These are phyloP conservation scores for Siniperca undulata DNA, from an alignment of 2,797 vertebrate species.

Conservation along the genomic window DNA sequence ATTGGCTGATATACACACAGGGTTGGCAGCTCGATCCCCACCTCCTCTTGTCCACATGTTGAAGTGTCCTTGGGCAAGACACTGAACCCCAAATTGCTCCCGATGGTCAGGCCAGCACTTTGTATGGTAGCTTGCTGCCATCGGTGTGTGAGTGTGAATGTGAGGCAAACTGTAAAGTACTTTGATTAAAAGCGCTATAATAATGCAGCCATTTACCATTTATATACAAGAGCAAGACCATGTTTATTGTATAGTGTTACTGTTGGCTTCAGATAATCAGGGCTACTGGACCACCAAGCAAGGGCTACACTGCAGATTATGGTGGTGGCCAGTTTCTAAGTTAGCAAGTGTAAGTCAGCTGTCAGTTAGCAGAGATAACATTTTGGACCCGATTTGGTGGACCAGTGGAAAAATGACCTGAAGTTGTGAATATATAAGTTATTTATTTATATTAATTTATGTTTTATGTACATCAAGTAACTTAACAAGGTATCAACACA, in stretches of 20 bases:
- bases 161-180: not conserved
- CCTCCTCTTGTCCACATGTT: too few relatives aligned
- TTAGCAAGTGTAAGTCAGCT: not conserved
- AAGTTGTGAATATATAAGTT: not conserved
- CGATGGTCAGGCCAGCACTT: not conserved
- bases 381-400: not conserved
- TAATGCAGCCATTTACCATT: not conserved
- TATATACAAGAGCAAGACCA: not conserved
- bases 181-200: not conserved
- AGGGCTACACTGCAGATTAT: not conserved
- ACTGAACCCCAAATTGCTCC: too few relatives aligned
- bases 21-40: not conserved
- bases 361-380: conserved; percentile 18
- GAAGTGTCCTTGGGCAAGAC: too few relatives aligned
- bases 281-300: not conserved
- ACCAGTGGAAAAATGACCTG: not conserved
- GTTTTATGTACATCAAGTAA: not conserved
- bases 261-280: conserved; percentile 1
- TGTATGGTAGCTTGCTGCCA: not conserved
- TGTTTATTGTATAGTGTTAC: conserved; percentile 18
- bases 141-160: not conserved
- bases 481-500: not conserved
- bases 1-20: not conserved
- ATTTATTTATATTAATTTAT: too few relatives aligned
- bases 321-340: not conserved